phyloP scores from a whole-genome alignment of 2,888 invertebrate genomes.

The Mythimna loreyi region DNA sequence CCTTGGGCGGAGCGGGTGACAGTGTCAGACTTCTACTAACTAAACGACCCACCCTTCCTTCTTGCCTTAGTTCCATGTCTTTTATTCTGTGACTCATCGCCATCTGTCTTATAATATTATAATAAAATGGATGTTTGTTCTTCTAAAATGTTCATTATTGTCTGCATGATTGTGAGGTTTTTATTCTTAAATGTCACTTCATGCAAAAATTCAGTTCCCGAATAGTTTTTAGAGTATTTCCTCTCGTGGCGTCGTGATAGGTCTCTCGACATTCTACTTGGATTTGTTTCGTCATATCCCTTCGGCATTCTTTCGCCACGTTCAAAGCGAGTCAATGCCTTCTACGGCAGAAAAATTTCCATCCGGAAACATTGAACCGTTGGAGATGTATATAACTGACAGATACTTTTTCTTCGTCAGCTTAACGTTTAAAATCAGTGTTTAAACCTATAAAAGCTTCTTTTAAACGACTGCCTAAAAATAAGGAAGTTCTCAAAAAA shows the following conservation, averaged over 20 bases:
- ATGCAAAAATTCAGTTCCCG: slow-evolving; percentile 21
- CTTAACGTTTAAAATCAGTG: background rate
- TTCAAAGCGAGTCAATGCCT: slow-evolving; percentile 9
- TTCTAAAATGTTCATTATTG: too few relatives aligned
- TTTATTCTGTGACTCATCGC: too few relatives aligned
- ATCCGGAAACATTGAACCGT: slow-evolving; percentile 20
- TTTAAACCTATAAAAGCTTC: too few relatives aligned
- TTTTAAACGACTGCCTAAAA: too few relatives aligned
- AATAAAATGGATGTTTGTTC: too few relatives aligned
- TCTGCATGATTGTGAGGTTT: background rate
- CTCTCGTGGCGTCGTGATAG: slow-evolving; percentile 42
- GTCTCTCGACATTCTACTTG: slow-evolving; percentile 27
- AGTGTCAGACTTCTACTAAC: too few relatives aligned
- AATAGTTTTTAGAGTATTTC: slow-evolving; percentile 25
- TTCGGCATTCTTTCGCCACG: slow-evolving; percentile 40
- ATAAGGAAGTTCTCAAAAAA: too few relatives aligned
- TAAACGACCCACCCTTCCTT: too few relatives aligned
- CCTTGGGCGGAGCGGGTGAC: too few relatives aligned
- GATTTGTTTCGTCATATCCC: slow-evolving; percentile 40
- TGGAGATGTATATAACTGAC: background rate
- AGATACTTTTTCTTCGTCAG: background rate
- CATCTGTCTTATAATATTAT: too few relatives aligned
- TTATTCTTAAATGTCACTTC: slow-evolving; percentile 9
- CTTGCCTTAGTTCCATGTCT: too few relatives aligned
- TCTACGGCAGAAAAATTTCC: slow-evolving; percentile 17